phyloP scores from a whole-genome alignment of 2,888 invertebrate species.

The Lacanobia oleracea region DNA sequence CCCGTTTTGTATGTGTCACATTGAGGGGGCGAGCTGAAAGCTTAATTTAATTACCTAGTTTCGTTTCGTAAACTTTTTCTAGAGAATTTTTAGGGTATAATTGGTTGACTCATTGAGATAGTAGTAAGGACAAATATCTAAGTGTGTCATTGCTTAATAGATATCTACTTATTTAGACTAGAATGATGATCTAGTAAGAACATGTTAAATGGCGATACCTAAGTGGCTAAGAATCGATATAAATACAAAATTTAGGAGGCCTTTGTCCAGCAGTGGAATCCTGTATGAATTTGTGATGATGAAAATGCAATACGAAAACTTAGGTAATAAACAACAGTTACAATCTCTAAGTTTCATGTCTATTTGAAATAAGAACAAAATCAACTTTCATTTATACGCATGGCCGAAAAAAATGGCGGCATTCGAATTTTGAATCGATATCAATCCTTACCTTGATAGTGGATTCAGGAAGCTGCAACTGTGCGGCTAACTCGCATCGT shows the following conservation, averaged over 20 bases:
- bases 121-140: neutral
- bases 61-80: slow-evolving; percentile 38
- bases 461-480: slow-evolving; percentile 98
- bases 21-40: slow-evolving; percentile 61
- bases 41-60: slow-evolving; percentile 57
- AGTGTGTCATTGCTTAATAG: neutral
- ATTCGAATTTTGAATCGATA: neutral
- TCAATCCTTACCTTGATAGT: slow-evolving; percentile 97
- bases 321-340: neutral
- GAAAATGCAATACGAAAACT: neutral
- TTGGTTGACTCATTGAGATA: slow-evolving; percentile 16
- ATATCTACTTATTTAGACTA: neutral
- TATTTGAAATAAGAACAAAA: slow-evolving; percentile 1
- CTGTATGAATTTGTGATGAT: no score
- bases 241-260: neutral
- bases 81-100: slow-evolving; percentile 36
- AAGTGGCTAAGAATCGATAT: neutral
- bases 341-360: neutral
- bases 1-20: slow-evolving; percentile 65
- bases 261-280: neutral
- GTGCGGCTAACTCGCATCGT: slow-evolving; percentile 98
- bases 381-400: neutral
- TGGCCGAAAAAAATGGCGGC: neutral
- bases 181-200: neutral
- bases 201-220: neutral